Evolutionary conservation across 1,140 invertebrate genomes (phyloP).

Genomic region (Polypedilum pembai): DNA sequence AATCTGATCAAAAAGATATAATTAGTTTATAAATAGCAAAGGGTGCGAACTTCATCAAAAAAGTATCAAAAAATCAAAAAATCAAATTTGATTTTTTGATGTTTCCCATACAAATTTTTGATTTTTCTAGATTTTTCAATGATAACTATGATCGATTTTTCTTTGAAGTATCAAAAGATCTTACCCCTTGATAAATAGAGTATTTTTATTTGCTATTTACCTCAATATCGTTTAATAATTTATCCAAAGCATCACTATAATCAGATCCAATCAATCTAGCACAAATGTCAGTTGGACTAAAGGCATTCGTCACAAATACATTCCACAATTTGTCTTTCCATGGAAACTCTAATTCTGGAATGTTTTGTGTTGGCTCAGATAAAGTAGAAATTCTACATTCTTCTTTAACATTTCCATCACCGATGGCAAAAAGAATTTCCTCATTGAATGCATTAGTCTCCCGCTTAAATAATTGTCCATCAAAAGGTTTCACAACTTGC

Average conservation of each 20-base stretch:
- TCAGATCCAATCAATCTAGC: slow-evolving; percentile 37
- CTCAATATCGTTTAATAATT: slow-evolving; percentile 37
- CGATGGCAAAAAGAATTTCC: background rate
- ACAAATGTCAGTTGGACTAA: slow-evolving; percentile 40
- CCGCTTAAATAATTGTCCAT: background rate
- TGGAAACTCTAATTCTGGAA: slow-evolving; percentile 35
- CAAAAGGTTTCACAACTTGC: background rate
- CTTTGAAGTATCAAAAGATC: too few species aligned
- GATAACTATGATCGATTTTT: too few species aligned
- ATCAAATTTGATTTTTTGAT: too few species aligned
- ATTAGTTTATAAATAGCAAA: too few species aligned
- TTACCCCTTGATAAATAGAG: too few species aligned
- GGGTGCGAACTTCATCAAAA: too few species aligned
- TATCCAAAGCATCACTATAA: slow-evolving; percentile 36
- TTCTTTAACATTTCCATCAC: background rate
- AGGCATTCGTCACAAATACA: slow-evolving; percentile 39
- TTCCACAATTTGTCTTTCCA: slow-evolving; percentile 36
- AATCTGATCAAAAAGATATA: too few species aligned
- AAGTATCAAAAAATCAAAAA: too few species aligned
- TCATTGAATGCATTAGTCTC: background rate
- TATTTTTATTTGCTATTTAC: slow-evolving; percentile 33
- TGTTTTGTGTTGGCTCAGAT: slow-evolving; percentile 30
- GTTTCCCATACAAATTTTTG: too few species aligned
- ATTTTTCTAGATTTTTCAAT: too few species aligned
- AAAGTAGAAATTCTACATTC: background rate